phyloP scores from a whole-genome alignment of 35 echinoderm and acorn worm genomes.

The Amphiura filiformis region DNA sequence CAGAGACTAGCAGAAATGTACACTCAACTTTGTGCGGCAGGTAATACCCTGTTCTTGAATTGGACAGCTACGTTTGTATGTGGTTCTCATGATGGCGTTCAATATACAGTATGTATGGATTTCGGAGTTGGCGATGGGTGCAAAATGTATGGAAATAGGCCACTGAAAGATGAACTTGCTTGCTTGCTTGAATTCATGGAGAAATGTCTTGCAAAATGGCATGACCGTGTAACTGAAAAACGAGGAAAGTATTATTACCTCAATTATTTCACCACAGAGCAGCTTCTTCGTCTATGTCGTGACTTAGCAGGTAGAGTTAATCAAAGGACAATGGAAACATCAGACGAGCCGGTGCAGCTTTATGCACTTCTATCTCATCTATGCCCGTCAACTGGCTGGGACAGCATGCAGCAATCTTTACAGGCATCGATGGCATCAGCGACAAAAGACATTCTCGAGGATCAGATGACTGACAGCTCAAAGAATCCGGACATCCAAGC shows the following conservation, averaged over 20 bases:
- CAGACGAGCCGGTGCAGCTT: no score
- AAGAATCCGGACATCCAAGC: not conserved
- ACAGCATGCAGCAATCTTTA: no score
- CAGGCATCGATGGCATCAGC: not conserved
- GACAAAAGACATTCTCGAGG: not conserved
- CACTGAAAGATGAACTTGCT: not conserved
- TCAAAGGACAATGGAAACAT: no score
- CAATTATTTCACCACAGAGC: not conserved
- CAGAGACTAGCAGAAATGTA: not conserved
- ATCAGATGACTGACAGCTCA: not conserved
- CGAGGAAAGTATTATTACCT: not conserved
- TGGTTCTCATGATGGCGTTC: not conserved
- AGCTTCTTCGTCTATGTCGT: not conserved
- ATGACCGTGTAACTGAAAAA: not conserved
- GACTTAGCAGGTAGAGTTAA: not conserved
- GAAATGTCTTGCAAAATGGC: not conserved
- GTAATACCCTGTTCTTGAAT: not conserved
- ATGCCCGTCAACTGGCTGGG: no score
- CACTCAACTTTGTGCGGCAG: not conserved
- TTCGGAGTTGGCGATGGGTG: not conserved
- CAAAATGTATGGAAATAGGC: not conserved
- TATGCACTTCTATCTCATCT: no score
- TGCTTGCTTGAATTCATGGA: not conserved
- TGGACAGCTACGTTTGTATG: not conserved
- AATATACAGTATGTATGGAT: not conserved